Percentiles rank a stretch among this genome's conserved stretches.
phyloP scores from a whole-genome alignment of 1,140 invertebrate species.

The Leptopilina clavipes region DNA sequence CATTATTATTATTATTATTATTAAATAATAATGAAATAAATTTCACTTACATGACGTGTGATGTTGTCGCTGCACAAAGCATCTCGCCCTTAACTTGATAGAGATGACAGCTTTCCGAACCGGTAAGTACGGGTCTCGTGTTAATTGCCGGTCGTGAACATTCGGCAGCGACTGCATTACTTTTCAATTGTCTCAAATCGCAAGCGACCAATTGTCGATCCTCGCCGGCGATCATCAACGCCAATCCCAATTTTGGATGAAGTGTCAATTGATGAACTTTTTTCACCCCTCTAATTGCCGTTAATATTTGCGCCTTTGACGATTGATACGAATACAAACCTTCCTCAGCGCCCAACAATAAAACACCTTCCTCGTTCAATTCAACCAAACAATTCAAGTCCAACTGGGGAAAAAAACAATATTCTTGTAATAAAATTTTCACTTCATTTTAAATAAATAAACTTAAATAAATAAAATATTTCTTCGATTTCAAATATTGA shows the following conservation, averaged over 20 bases:
- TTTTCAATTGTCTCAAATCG: constrained; percentile 79
- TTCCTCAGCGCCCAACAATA: constrained; percentile 70
- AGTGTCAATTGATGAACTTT: constrained; percentile 80
- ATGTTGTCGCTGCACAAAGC: constrained; percentile 81
- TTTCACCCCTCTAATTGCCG: constrained; percentile 78
- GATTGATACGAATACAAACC: constrained; percentile 68
- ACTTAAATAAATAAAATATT: no score
- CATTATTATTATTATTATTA: no score
- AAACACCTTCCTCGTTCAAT: constrained; percentile 60
- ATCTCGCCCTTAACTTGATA: constrained; percentile 75
- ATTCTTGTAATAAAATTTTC: no score
- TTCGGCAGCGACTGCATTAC: constrained; percentile 77
- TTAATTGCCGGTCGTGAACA: constrained; percentile 79
- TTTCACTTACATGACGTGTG: constrained; percentile 77
- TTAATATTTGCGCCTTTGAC: constrained; percentile 62
- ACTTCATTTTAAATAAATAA: no score
- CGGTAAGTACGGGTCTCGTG: constrained; percentile 75
- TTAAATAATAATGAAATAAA: neutral
- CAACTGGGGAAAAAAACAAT: constrained; percentile 56
- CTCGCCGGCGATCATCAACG: constrained; percentile 81
- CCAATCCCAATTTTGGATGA: constrained; percentile 76
- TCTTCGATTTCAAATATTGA: no score
- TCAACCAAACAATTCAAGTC: constrained; percentile 71
- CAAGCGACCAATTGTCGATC: constrained; percentile 80
- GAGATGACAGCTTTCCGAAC: constrained; percentile 79